Evolutionary conservation across 1,140 invertebrate genomes (phyloP).

Genomic region (Pseudomyrmex dendroicus): DNA sequence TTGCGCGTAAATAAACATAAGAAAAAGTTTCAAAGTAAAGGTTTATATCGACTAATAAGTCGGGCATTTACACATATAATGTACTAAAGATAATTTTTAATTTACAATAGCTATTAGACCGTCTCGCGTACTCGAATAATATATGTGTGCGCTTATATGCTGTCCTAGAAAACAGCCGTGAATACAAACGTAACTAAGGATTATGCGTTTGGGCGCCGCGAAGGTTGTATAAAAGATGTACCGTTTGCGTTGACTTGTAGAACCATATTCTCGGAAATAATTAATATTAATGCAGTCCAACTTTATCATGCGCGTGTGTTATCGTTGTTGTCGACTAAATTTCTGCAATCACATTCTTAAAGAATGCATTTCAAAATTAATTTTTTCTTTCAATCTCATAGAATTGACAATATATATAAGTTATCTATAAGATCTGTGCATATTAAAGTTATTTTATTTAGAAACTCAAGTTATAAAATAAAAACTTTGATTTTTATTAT

Average conservation of each 20-base stretch:
- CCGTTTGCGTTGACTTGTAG: constrained; percentile 37
- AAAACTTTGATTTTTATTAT: background rate
- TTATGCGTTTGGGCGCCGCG: background rate
- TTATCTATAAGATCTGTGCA: too few species aligned
- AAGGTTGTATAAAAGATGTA: constrained; percentile 41
- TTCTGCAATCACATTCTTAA: constrained; percentile 22
- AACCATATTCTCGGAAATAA: constrained; percentile 43
- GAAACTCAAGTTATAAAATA: background rate
- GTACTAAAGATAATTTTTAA: background rate
- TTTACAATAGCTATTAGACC: constrained; percentile 28
- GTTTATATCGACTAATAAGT: constrained; percentile 47
- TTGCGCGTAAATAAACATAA: constrained; percentile 16
- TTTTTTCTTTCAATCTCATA: background rate
- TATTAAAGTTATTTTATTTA: background rate
- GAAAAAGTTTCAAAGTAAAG: constrained; percentile 8
- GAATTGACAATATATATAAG: too few species aligned
- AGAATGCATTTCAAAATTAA: background rate
- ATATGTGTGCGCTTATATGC: background rate
- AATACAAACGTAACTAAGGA: constrained; percentile 21
- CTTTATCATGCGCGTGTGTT: background rate
- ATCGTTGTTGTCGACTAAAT: constrained; percentile 24
- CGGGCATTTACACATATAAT: background rate
- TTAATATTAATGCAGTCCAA: constrained; percentile 53
- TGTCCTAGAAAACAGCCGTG: constrained; percentile 16
- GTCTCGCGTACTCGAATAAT: constrained; percentile 30